A percentile compares a stretch with the other conserved stretches of the same genome.
Conservation (phyloP, 2,113 vertebrate species). For the Micronisus gabar region DNA sequence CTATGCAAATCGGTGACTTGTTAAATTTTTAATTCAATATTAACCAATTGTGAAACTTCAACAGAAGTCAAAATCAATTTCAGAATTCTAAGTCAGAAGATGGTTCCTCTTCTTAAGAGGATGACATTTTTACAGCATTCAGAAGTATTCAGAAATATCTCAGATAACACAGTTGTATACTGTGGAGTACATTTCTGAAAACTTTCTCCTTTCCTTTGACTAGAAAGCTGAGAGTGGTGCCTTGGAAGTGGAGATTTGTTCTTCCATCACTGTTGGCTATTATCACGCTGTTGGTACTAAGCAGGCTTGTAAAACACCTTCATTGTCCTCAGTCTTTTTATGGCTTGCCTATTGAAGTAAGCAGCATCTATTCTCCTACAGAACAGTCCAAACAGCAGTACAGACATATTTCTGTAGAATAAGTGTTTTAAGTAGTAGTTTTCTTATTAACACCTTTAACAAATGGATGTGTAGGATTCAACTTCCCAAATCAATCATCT, state of each 20-base stretch:
- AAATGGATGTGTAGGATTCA: not conserved
- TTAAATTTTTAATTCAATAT: not conserved
- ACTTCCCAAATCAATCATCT: not conserved
- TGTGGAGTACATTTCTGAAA: constrained; percentile 3
- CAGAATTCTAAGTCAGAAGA: not conserved
- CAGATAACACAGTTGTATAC: not conserved
- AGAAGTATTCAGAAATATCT: constrained; percentile 26
- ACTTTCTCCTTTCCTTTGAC: constrained; percentile 14
- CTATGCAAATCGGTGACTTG: not conserved
- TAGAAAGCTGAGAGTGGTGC: not conserved
- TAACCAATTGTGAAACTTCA: not conserved
- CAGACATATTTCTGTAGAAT: not conserved
- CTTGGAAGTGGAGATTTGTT: not conserved
- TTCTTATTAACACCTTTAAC: not conserved
- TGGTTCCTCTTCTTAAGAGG: not conserved
- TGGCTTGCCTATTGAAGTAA: constrained; percentile 32
- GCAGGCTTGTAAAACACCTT: constrained; percentile 41
- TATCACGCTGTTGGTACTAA: not conserved
- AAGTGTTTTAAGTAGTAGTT: not conserved
- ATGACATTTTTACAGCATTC: not conserved
- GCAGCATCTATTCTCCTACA: constrained; percentile 11
- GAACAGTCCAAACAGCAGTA: not conserved
- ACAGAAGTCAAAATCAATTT: not conserved
- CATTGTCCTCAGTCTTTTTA: constrained; percentile 39
- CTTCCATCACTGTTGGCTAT: not conserved